phyloP scores from a whole-genome alignment of 2,888 invertebrate species.

The Ochropleura leucogaster region DNA sequence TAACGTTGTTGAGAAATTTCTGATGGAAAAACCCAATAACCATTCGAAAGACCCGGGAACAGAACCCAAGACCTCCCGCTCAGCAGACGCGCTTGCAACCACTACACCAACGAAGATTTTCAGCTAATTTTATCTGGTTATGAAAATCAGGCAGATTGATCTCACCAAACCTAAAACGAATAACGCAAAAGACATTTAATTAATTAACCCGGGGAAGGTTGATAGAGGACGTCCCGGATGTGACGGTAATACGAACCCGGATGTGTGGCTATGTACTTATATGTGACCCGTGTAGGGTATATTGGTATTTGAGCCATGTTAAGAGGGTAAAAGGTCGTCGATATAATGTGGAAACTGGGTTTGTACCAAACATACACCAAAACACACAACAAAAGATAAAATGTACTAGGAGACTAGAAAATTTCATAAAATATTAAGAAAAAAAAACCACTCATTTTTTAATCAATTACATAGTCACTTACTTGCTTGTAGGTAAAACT shows the following conservation, averaged over 20 bases:
- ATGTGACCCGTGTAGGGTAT: slow-evolving; percentile 6
- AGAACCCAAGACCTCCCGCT: too few species aligned
- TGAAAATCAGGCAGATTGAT: not conserved
- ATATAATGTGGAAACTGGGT: not conserved
- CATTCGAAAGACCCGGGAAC: too few species aligned
- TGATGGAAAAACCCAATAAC: too few species aligned
- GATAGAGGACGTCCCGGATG: slow-evolving; percentile 45
- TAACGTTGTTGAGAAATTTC: too few species aligned
- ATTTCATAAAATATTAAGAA: too few species aligned
- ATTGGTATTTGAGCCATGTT: not conserved
- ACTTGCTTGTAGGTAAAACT: too few species aligned
- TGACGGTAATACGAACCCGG: slow-evolving; percentile 29
- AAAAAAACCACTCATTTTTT: too few species aligned
- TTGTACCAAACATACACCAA: not conserved
- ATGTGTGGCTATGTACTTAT: slow-evolving; percentile 15
- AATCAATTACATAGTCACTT: too few species aligned
- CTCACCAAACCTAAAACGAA: slow-evolving; percentile 6
- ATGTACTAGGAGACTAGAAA: too few species aligned
- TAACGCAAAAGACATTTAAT: slow-evolving; percentile 31
- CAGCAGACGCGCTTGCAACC: too few species aligned
- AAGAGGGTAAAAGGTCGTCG: slow-evolving; percentile 14
- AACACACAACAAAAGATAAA: not conserved
- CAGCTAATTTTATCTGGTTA: too few species aligned
- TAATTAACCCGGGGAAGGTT: slow-evolving; percentile 43
- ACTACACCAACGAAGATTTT: too few species aligned